phyloP scores from a whole-genome alignment of 2,888 invertebrate genomes.

The Xestia rhomboidea region DNA sequence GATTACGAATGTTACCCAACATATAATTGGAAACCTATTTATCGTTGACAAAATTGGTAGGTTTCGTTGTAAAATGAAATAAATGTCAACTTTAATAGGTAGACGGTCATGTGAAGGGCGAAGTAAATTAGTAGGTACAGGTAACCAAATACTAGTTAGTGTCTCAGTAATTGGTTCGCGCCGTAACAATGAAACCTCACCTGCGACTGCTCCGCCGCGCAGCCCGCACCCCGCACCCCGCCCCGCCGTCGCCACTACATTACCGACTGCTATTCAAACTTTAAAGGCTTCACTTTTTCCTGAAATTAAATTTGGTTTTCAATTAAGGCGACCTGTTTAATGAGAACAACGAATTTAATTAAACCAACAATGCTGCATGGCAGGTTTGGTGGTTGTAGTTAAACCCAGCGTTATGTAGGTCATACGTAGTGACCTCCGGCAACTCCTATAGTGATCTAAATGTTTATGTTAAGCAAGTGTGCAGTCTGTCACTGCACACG shows the following conservation, averaged over 20 bases:
- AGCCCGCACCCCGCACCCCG: neutral
- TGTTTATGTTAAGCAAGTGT: neutral
- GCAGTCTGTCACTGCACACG: neutral
- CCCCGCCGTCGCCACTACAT: neutral
- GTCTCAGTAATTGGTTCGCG: constrained; percentile 20
- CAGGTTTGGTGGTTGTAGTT: neutral
- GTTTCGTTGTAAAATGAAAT: neutral
- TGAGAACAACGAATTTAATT: constrained; percentile 19
- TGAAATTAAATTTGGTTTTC: constrained; percentile 37
- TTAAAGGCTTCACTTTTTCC: constrained; percentile 16
- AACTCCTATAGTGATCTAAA: neutral
- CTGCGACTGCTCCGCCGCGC: neutral
- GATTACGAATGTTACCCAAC: neutral
- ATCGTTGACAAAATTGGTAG: neutral
- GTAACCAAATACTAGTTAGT: constrained; percentile 6
- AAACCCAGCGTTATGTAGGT: neutral
- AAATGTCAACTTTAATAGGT: neutral
- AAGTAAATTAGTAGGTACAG: neutral
- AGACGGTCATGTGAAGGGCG: constrained; percentile 14
- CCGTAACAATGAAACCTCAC: constrained; percentile 6
- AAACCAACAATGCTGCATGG: constrained; percentile 6
- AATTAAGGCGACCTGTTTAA: constrained; percentile 21
- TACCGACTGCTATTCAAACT: constrained; percentile 8
- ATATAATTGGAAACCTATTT: neutral
- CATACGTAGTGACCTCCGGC: neutral